Percentiles rank a stretch among this genome's conserved stretches.
phyloP scores from a whole-genome alignment of 1,140 invertebrate genomes.

The Zaprionus tsacasi region DNA sequence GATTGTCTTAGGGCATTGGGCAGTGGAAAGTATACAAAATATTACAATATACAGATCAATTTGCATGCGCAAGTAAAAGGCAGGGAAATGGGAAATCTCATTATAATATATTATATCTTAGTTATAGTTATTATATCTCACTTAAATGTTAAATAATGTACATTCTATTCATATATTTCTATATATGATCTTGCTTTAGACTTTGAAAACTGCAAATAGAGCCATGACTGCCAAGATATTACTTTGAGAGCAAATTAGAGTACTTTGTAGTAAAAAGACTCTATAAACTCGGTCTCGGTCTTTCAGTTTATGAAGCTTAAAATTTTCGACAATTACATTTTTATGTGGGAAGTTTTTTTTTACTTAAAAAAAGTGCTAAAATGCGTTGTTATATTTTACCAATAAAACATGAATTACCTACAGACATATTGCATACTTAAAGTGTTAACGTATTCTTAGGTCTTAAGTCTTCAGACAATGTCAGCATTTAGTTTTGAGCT shows the following conservation, averaged over 20 bases:
- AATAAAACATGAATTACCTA: neutral
- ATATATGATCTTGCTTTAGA: too few species aligned
- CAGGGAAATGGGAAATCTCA: neutral
- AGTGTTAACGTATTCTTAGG: neutral
- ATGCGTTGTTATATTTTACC: neutral
- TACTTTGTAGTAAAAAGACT: neutral
- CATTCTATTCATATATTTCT: too few species aligned
- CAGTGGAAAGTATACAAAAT: neutral
- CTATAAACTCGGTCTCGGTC: neutral
- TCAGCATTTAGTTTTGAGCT: neutral
- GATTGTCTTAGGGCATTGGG: conserved; percentile 1
- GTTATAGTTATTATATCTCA: too few species aligned
- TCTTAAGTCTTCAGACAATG: neutral
- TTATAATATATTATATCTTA: too few species aligned
- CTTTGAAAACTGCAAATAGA: too few species aligned
- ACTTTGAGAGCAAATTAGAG: neutral
- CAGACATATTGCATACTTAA: neutral
- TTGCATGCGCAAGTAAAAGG: neutral
- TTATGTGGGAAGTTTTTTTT: neutral
- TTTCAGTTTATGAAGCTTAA: neutral
- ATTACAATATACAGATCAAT: neutral
- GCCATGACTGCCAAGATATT: too few species aligned
- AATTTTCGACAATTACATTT: neutral
- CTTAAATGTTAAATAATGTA: too few species aligned
- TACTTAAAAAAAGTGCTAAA: neutral